Evolutionary conservation across 2,888 invertebrate species (phyloP).

Genomic region (Diarsia rubi): DNA sequence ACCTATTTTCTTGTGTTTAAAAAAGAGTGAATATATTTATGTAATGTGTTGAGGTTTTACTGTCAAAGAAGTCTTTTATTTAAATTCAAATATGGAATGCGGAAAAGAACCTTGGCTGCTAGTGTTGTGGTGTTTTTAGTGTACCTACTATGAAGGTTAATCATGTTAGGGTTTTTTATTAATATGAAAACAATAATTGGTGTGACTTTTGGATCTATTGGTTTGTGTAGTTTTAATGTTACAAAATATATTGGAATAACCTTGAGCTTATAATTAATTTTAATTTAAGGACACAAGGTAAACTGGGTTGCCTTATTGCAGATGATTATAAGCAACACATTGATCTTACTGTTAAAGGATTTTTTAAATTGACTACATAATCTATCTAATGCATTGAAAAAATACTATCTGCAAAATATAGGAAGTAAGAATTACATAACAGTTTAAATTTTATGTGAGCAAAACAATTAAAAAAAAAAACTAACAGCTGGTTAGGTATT

Average conservation of each 20-base stretch:
- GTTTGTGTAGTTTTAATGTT: conserved; percentile 10
- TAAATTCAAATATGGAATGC: conserved; percentile 56
- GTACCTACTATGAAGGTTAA: conserved; percentile 41
- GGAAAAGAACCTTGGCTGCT: conserved; percentile 40
- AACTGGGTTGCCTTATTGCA: conserved; percentile 16
- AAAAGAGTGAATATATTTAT: conserved; percentile 7
- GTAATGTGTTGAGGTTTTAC: conserved; percentile 21
- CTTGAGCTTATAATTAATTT: conserved; percentile 59
- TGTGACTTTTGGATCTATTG: conserved; percentile 12
- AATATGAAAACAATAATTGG: background rate
- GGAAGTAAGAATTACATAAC: conserved; percentile 37
- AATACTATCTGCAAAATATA: background rate
- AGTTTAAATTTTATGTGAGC: background rate
- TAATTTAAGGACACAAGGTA: conserved; percentile 56
- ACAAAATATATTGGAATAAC: conserved; percentile 30
- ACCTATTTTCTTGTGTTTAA: background rate
- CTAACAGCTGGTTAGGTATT: background rate
- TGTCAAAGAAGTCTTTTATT: conserved; percentile 2
- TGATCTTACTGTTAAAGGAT: background rate
- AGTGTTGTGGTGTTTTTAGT: conserved; percentile 55
- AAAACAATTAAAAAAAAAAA: conserved; percentile 1
- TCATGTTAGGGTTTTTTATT: conserved; percentile 7
- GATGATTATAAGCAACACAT: conserved; percentile 17
- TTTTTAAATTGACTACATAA: background rate
- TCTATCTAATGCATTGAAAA: background rate